These are phyloP conservation scores for Ganaspis sp. DNA, from an alignment of 1,140 invertebrate species.

Conservation along the genomic window DNA sequence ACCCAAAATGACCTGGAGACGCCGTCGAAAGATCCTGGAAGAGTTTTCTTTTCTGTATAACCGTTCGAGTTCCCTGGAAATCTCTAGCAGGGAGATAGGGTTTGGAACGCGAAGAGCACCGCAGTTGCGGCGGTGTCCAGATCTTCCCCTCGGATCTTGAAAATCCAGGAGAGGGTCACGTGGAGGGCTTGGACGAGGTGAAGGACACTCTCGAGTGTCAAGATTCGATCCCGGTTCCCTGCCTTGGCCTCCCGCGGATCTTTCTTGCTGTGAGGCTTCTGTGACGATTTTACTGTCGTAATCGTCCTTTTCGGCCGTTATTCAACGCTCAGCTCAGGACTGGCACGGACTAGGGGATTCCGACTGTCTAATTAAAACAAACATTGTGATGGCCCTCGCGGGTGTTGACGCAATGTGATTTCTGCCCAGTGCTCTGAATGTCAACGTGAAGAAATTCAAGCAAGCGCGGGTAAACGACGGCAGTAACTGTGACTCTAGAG, in stretches of 20 bases:
- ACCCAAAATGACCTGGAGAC: too few species aligned
- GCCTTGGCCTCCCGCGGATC: too few species aligned
- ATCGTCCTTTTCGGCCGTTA: too few species aligned
- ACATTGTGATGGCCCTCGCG: slow-evolving; percentile 68
- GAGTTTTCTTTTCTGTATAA: slow-evolving; percentile 87
- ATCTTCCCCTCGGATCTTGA: slow-evolving; percentile 83
- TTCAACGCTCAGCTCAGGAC: too few species aligned
- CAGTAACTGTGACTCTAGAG: neutral
- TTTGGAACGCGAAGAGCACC: slow-evolving; percentile 83
- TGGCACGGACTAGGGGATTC: too few species aligned
- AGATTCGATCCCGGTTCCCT: too few species aligned
- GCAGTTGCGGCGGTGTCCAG: slow-evolving; percentile 83
- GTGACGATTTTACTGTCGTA: too few species aligned
- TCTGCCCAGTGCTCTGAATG: slow-evolving; percentile 88
- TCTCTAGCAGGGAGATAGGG: slow-evolving; percentile 83
- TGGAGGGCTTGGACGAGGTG: slow-evolving; percentile 29
- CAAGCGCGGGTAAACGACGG: slow-evolving; percentile 84
- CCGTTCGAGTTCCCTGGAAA: slow-evolving; percentile 84
- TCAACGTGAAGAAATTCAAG: slow-evolving; percentile 81
- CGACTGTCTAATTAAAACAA: too few species aligned
- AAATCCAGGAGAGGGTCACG: slow-evolving; percentile 85
- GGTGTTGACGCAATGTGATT: slow-evolving; percentile 85
- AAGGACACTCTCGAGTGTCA: slow-evolving; percentile 22
- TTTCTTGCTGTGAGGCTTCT: too few species aligned
- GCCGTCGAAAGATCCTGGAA: slow-evolving; percentile 82